Conservation (phyloP, 2,797 vertebrate genomes). For the Sebastes melanostomus region DNA sequence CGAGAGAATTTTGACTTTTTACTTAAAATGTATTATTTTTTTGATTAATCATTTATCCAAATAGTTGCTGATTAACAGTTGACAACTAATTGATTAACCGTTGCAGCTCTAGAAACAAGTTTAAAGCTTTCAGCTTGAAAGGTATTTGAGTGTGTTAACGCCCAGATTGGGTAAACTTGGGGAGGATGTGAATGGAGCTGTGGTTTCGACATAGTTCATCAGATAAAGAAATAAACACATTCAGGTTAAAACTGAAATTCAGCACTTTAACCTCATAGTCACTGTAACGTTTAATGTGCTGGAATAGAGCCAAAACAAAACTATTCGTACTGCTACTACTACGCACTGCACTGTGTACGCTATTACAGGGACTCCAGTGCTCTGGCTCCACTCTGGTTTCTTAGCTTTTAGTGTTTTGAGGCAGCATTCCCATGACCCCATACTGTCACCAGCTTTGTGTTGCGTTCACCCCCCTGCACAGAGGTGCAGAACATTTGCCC, state of each 20-base stretch:
- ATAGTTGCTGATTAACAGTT: too few species aligned
- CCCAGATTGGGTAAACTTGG: too few species aligned
- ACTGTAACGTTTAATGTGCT: neutral
- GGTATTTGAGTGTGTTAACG: neutral
- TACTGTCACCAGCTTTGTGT: constrained; percentile 9
- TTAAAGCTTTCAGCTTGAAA: neutral
- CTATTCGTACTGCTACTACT: neutral
- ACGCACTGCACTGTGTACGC: neutral
- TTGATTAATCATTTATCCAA: too few species aligned
- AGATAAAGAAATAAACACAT: neutral
- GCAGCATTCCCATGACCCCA: constrained; percentile 1
- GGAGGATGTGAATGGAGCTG: too few species aligned
- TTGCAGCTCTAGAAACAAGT: too few species aligned
- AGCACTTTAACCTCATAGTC: neutral
- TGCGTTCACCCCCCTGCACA: neutral
- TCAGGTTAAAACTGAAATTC: neutral
- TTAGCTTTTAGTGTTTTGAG: neutral
- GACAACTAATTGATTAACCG: too few species aligned
- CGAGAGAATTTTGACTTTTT: too few species aligned
- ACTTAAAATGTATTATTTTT: too few species aligned
- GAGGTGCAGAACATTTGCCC: constrained; percentile 2
- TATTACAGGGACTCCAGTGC: neutral
- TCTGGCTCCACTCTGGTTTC: neutral
- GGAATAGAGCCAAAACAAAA: neutral
- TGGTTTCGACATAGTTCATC: neutral